These are phyloP conservation scores for Plectrocnemia conspersa DNA, from an alignment of 1,140 invertebrate genomes.

Conservation along the genomic window DNA sequence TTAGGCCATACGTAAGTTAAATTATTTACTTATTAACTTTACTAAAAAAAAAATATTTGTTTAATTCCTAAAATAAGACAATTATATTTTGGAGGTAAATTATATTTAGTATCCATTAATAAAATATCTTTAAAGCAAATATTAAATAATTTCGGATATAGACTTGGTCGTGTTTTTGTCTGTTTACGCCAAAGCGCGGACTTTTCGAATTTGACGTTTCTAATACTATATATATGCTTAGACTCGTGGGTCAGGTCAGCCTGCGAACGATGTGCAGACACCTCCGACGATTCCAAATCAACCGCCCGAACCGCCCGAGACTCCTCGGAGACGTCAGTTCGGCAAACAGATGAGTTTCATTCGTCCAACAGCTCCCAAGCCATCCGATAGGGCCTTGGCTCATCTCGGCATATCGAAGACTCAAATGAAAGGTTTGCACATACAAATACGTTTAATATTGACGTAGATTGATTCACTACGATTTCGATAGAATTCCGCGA, in stretches of 20 bases:
- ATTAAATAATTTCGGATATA: too few relatives aligned
- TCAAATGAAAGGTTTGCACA: slow-evolving; percentile 66
- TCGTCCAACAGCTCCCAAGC: slow-evolving; percentile 43
- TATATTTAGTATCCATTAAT: too few relatives aligned
- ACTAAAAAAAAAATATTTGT: too few relatives aligned
- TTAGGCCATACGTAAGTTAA: too few relatives aligned
- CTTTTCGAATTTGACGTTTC: too few relatives aligned
- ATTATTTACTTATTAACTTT: too few relatives aligned
- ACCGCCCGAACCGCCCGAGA: neutral
- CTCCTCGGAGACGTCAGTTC: neutral
- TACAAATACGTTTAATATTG: neutral
- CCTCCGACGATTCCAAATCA: neutral
- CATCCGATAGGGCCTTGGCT: slow-evolving; percentile 17
- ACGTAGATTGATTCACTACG: neutral
- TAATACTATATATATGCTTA: too few relatives aligned
- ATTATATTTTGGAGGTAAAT: too few relatives aligned
- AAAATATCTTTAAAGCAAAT: too few relatives aligned
- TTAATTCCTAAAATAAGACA: too few relatives aligned
- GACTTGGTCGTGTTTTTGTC: too few relatives aligned
- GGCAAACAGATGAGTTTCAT: slow-evolving; percentile 45
- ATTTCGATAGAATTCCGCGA: slow-evolving; percentile 69
- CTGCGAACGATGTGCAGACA: slow-evolving; percentile 9
- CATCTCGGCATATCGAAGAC: slow-evolving; percentile 61
- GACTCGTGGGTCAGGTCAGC: slow-evolving; percentile 12
- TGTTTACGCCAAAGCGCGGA: too few relatives aligned